Percentiles rank a stretch among this genome's conserved stretches.
Conservation (phyloP, 2,797 vertebrate genomes). For the Brachymystax lenok region DNA sequence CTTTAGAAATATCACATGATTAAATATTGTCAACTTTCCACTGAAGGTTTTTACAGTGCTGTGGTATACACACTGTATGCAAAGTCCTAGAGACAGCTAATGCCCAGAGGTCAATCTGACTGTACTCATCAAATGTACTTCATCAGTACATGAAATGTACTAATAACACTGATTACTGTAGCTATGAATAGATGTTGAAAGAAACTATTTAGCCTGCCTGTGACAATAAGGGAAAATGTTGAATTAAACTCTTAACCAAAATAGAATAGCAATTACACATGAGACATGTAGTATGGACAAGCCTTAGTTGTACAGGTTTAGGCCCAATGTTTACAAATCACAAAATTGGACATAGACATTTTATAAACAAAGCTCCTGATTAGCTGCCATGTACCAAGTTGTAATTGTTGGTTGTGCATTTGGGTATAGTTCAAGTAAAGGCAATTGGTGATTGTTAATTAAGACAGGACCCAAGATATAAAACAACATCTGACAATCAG, state of each 20-base stretch:
- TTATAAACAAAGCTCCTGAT: slow-evolving; percentile 2
- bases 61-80: background rate
- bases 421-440: slow-evolving; percentile 46
- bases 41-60: background rate
- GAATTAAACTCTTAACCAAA: background rate
- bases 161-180: background rate
- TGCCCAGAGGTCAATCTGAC: background rate
- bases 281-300: background rate
- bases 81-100: background rate
- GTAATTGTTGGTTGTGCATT: background rate
- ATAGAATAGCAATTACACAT: background rate
- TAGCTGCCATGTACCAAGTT: slow-evolving; percentile 10
- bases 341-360: too few relatives aligned
- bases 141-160: background rate
- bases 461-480: slow-evolving; percentile 51
- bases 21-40: background rate
- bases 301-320: background rate
- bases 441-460: slow-evolving; percentile 64
- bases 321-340: background rate
- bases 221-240: background rate
- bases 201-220: background rate
- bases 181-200: background rate
- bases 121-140: background rate
- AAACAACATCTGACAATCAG: slow-evolving; percentile 20
- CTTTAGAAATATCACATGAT: background rate